Percentiles rank a stretch among this genome's conserved stretches.
These are phyloP conservation scores for Vandiemenella viatica DNA, from an alignment of 2,888 invertebrate species.

Conservation along the genomic window DNA sequence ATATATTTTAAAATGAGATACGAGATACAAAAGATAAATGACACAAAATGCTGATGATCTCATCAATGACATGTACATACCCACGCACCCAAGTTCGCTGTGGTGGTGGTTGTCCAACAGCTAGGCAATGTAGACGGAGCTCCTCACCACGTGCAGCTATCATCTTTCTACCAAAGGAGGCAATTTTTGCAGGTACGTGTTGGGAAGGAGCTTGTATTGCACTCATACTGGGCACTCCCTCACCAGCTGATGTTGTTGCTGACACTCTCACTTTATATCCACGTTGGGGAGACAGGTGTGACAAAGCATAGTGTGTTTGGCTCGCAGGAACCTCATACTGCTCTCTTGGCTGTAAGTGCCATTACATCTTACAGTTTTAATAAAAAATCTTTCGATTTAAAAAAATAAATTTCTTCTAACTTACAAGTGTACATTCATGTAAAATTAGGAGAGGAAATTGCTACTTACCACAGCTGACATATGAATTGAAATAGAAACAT, in stretches of 20 bases:
- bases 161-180: conserved; percentile 23
- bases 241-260: conserved; percentile 9
- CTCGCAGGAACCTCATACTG: conserved; percentile 10
- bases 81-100: conserved; percentile 22
- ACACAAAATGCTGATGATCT: no score
- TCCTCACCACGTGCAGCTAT: conserved; percentile 24
- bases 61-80: conserved; percentile 7
- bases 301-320: conserved; percentile 11
- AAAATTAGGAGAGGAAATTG: no score
- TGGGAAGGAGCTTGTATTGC: conserved; percentile 12
- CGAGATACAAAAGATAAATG: no score
- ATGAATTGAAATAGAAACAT: no score
- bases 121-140: conserved; percentile 24
- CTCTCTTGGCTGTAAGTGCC: conserved; percentile 9
- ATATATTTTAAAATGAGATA: background rate
- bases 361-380: no score
- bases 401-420: no score
- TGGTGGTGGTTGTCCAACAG: conserved; percentile 26
- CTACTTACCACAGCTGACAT: no score
- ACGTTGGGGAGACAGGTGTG: conserved; percentile 8
- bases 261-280: conserved; percentile 12
- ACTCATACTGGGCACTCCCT: conserved; percentile 12
- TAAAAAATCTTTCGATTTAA: no score
- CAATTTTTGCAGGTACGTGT: conserved; percentile 24
- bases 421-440: no score